phyloP scores from a whole-genome alignment of 2,888 invertebrate species.

The Torymus texanus region DNA sequence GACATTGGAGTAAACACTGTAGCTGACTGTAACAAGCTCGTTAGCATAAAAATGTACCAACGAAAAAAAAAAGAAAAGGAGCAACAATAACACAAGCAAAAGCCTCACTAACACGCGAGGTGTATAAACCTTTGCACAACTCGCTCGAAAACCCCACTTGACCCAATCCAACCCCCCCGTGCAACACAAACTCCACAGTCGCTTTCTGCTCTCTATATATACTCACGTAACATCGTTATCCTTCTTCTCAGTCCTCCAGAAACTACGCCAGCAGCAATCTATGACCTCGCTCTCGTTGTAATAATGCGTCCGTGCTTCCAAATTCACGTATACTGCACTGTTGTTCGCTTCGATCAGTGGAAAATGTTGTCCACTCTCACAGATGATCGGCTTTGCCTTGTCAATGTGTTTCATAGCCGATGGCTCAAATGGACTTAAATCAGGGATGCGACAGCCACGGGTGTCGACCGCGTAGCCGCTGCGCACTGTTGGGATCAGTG shows the following conservation, averaged over 20 bases:
- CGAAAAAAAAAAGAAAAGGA: too few species aligned
- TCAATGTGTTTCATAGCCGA: constrained; percentile 78
- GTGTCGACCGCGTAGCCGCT: constrained; percentile 78
- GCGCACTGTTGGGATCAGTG: constrained; percentile 47
- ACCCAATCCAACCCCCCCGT: too few species aligned
- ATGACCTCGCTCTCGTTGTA: constrained; percentile 76
- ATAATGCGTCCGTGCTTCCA: constrained; percentile 75
- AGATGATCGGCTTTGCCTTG: constrained; percentile 76
- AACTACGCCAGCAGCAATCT: constrained; percentile 80
- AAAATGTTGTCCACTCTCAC: constrained; percentile 76
- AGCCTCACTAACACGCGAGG: too few species aligned
- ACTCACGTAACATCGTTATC: constrained; percentile 75
- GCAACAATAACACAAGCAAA: too few species aligned
- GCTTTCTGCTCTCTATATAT: too few species aligned
- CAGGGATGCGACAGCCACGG: constrained; percentile 82
- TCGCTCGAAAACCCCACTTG: too few species aligned
- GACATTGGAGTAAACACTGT: too few species aligned
- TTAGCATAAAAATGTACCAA: too few species aligned
- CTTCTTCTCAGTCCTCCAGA: constrained; percentile 77
- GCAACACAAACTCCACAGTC: too few species aligned
- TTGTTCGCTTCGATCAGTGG: constrained; percentile 79
- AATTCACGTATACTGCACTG: constrained; percentile 79
- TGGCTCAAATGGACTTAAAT: constrained; percentile 79
- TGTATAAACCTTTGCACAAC: too few species aligned
- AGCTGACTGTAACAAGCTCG: too few species aligned